These are phyloP conservation scores for Lethocerus indicus DNA, from an alignment of 1,140 invertebrate genomes.

Conservation along the genomic window DNA sequence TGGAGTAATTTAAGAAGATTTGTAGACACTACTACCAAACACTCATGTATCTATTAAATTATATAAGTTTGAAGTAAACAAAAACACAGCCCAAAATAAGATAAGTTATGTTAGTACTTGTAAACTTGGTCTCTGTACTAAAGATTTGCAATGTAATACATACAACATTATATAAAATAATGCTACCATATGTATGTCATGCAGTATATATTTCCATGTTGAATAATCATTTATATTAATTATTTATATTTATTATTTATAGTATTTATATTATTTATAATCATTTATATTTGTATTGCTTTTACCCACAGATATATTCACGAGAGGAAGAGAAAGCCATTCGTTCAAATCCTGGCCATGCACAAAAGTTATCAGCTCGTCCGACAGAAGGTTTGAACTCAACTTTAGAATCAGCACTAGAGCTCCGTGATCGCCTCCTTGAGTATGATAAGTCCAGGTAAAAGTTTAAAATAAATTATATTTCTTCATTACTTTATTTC, in stretches of 20 bases:
- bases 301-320: conserved; percentile 42
- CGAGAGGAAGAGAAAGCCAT: too few species aligned
- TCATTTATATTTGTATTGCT: conserved; percentile 1
- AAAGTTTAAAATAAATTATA: conserved; percentile 7
- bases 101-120: too few species aligned
- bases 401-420: conserved; percentile 47
- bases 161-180: too few species aligned
- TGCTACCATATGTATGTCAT: neutral
- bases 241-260: neutral
- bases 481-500: neutral
- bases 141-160: too few species aligned
- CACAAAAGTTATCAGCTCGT: too few species aligned
- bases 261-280: neutral
- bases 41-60: too few species aligned
- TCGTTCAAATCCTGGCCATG: too few species aligned
- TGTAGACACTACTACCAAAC: too few species aligned
- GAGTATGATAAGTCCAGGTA: conserved; percentile 75
- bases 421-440: conserved; percentile 64
- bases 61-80: too few species aligned
- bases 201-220: neutral
- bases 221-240: neutral
- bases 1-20: too few species aligned
- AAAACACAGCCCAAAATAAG: too few species aligned
- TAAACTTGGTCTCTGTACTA: too few species aligned
- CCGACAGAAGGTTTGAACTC: conserved; percentile 27